phyloP scores from a whole-genome alignment of 1,140 invertebrate genomes.

The Cylas formicarius region DNA sequence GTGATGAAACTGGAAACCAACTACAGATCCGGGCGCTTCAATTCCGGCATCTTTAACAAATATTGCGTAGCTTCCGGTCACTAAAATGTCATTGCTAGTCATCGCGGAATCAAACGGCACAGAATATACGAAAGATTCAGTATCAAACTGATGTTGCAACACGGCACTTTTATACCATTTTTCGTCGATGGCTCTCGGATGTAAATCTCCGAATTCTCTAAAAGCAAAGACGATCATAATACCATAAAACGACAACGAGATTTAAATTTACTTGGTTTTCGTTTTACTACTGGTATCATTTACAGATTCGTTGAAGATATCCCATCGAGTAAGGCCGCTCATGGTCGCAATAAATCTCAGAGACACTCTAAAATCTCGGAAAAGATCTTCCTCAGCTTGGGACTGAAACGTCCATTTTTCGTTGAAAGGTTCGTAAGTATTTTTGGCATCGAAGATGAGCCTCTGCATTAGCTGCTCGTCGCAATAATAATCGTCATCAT shows the following conservation, averaged over 20 bases:
- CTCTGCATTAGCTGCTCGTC: conserved; percentile 79
- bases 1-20: conserved; percentile 77
- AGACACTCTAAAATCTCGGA: conserved; percentile 58
- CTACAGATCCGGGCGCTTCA: conserved; percentile 78
- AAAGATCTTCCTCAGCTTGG: conserved; percentile 44
- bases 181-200: conserved; percentile 78
- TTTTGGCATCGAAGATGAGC: conserved; percentile 80
- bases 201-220: conserved; percentile 70
- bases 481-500: conserved; percentile 69
- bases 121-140: conserved; percentile 67
- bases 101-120: conserved; percentile 63
- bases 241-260: conserved; percentile 3
- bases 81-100: conserved; percentile 48
- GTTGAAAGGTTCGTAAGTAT: conserved; percentile 64
- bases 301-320: conserved; percentile 40
- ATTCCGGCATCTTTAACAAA: conserved; percentile 70
- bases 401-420: conserved; percentile 50
- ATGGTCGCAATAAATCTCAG: conserved; percentile 79
- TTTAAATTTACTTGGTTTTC: conserved; percentile 11
- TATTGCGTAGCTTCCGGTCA: conserved; percentile 79
- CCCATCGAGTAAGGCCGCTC: conserved; percentile 81
- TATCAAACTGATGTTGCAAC: conserved; percentile 69
- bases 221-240: conserved; percentile 20
- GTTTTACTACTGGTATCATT: conserved; percentile 11
- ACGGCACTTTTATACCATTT: conserved; percentile 89